These are phyloP conservation scores for Manis javanica DNA, from an alignment of 2,797 vertebrate genomes.

Conservation along the genomic window DNA sequence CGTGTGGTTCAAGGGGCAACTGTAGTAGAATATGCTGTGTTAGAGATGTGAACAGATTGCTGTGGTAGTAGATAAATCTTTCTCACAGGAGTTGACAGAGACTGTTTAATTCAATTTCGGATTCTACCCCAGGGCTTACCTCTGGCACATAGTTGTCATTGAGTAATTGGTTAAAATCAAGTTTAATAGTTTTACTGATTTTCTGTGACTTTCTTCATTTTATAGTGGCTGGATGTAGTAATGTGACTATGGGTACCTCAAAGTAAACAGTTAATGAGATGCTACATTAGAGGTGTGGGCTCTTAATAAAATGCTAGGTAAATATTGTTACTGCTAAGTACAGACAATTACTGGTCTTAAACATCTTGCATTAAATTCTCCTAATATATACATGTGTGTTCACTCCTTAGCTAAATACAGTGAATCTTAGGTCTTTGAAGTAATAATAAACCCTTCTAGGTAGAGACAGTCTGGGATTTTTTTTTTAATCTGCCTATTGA, in stretches of 20 bases:
- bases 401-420: background rate
- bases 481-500: background rate
- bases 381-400: background rate
- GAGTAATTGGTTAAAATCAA: constrained; percentile 8
- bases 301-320: background rate
- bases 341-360: background rate
- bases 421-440: background rate
- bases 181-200: background rate
- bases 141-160: background rate
- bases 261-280: background rate
- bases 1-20: no score
- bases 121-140: background rate
- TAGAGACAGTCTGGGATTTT: background rate
- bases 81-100: background rate
- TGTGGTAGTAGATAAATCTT: background rate
- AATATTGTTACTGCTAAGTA: background rate
- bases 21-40: background rate
- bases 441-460: background rate
- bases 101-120: background rate
- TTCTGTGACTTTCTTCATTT: constrained; percentile 1
- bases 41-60: background rate
- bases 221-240: background rate
- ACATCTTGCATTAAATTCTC: constrained; percentile 23
- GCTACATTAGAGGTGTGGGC: background rate
- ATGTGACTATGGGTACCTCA: background rate